Conservation (phyloP, 2,113 vertebrate genomes). For the Aix galericulata region DNA sequence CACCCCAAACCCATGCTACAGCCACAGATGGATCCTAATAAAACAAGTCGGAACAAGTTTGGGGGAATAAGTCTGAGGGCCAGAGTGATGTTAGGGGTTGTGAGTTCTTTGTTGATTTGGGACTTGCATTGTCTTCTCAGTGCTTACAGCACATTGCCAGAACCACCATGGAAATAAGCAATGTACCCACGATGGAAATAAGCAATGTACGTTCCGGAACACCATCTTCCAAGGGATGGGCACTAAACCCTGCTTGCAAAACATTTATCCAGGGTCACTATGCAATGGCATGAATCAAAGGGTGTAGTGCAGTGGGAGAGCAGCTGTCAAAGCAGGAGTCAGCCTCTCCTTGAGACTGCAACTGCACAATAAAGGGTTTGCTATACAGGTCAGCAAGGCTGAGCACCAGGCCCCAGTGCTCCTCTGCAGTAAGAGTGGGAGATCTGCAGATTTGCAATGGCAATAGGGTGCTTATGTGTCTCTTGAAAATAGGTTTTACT, state of each 20-base stretch:
- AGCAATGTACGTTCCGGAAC: neutral
- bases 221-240: neutral
- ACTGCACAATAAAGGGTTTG: neutral
- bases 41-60: neutral
- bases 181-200: neutral
- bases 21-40: neutral
- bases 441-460: neutral
- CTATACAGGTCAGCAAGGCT: neutral
- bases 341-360: neutral
- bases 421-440: neutral
- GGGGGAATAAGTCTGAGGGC: neutral
- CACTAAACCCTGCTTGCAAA: neutral
- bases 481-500: neutral
- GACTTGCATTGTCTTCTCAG: neutral
- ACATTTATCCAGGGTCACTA: neutral
- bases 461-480: neutral
- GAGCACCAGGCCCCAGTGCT: neutral
- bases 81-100: neutral
- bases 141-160: neutral
- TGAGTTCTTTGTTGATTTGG: neutral
- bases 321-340: neutral
- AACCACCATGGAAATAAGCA: neutral
- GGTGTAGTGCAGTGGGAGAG: neutral
- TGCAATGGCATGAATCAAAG: neutral
- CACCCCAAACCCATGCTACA: neutral